Evolutionary conservation across 2,113 vertebrate genomes (phyloP), one percentile per base, ranked within the genome.

Genomic region (Calyptomena viridis): DNA sequence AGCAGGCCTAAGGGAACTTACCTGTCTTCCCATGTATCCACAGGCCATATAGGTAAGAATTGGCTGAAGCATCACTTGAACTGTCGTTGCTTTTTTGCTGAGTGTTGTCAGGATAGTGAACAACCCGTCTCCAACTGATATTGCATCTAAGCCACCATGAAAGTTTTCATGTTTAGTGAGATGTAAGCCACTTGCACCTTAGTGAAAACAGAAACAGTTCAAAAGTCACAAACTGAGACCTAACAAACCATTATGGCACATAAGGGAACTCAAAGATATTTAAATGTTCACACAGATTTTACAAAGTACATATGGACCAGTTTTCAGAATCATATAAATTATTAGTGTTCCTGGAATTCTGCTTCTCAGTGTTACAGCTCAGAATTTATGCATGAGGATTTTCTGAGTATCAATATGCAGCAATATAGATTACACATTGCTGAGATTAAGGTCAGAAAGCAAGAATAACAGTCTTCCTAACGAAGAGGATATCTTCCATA

Each of bases 41-140:
- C 99, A 99, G 80, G 99, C 99, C 99, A 99, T 99, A 97, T 99
- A 99, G 17, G 99, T 99, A 96, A 99, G 98, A 97, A 99, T 99
- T 78, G 99, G 99, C 97, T 99, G 99, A 66, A 99, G 96, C 99
- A 99, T 99, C 96, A 99, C 99, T 96, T 99, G 99, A 40, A 99
- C 99, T 0, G 99, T 99, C 37, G 99, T 99, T 85, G 99, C 99
- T 95, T 98, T 99, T 97, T 99, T 99, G 97, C 99, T 99, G 62
- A 99, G 99, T 0, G 99, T 99, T 86, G 99, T 99, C 85, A 99
- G 97, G 96, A 99, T 99, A 90, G 99, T 99, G 95, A 99, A 99
- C 44, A 99, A 98, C 67, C 99, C 99, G 46, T 99, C 99, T 16
- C 99, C 99, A 91, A 99, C 99, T 4, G 99, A 99, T 96, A 99